phyloP scores from a whole-genome alignment of 2,888 invertebrate species.

The Drosophila meridionalis region DNA sequence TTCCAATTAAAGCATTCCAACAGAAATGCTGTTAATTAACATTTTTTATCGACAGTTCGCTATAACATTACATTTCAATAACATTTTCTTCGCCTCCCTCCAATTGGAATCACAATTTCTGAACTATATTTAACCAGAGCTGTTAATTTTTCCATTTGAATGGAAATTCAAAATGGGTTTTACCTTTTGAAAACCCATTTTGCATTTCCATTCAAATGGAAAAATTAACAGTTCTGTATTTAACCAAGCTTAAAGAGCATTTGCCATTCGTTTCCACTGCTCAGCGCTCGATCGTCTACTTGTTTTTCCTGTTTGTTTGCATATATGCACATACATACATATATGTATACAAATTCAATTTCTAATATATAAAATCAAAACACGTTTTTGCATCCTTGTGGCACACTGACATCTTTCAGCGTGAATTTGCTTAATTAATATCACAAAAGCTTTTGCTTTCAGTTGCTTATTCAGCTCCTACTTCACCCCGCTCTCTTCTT shows the following conservation, averaged over 20 bases:
- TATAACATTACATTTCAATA: background rate
- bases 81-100: background rate
- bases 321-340: slow-evolving; percentile 34
- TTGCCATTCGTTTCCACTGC: slow-evolving; percentile 13
- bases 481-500: background rate
- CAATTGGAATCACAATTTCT: background rate
- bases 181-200: too few relatives aligned
- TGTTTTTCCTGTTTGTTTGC: slow-evolving; percentile 68
- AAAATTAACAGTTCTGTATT: too few relatives aligned
- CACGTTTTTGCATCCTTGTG: slow-evolving; percentile 73
- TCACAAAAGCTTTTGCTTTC: slow-evolving; percentile 66
- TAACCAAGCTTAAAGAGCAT: slow-evolving; percentile 28
- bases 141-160: too few relatives aligned
- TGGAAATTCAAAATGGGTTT: too few relatives aligned
- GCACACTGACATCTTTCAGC: slow-evolving; percentile 77
- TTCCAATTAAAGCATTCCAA: background rate
- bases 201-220: too few relatives aligned
- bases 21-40: background rate
- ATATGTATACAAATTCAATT: slow-evolving; percentile 57
- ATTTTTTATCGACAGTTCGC: background rate
- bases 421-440: slow-evolving; percentile 74
- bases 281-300: slow-evolving; percentile 33
- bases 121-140: background rate
- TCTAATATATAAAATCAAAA: slow-evolving; percentile 71
- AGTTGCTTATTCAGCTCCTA: slow-evolving; percentile 24